Base-by-base conservation (phyloP, 2,797 vertebrate species). In the Gadopsis marmoratus region DNA sequence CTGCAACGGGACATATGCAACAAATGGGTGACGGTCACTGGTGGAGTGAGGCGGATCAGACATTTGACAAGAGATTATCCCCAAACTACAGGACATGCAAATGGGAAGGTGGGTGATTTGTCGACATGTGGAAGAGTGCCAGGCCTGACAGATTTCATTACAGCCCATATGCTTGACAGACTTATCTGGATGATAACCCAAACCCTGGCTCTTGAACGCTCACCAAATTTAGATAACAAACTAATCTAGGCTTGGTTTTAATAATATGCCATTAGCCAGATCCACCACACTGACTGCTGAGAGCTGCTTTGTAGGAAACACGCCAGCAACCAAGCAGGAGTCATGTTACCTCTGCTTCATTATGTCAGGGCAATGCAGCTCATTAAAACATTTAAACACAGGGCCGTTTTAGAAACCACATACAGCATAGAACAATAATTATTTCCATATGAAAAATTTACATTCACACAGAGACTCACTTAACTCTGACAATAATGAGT, bases 141-240 rank as follows among this genome's bases (percentile, higher is more conserved):
- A 67, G 43, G 61, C 71, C 62, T 77, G 73, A 79, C 58, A 82
- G 51, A 86, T 85, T 71, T 83, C 21, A 88, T 91, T 85, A 76
- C 53, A 83, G 69, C 56, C 88, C 86, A 86, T 81, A 91, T 85
- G 89, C 47, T 71, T 78, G 65, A 80, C 81, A 83, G 82, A 83
- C 23, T 84, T 80, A 87, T 86, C 74, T 50, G 58, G 43, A 74
- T 70, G 55, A 74, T 65, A 81, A 86, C 67, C 84, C 69, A 78
- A 91, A 91, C 89, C 82, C 79, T 19, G 37, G 61, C 47, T 79
- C 50, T 82, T 79, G 58, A 81, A 76, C n/a, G 12, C 82, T 70
- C 39, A 59, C 73, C 63, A 86, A 88, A 88, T 66, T 76, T 62
- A 59, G 50, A 79, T n/a, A 74, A 77, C 47, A 66, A 60, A 75